Evolutionary conservation across 2,888 invertebrate genomes (phyloP).

Genomic region (Shargacucullia verbasci): DNA sequence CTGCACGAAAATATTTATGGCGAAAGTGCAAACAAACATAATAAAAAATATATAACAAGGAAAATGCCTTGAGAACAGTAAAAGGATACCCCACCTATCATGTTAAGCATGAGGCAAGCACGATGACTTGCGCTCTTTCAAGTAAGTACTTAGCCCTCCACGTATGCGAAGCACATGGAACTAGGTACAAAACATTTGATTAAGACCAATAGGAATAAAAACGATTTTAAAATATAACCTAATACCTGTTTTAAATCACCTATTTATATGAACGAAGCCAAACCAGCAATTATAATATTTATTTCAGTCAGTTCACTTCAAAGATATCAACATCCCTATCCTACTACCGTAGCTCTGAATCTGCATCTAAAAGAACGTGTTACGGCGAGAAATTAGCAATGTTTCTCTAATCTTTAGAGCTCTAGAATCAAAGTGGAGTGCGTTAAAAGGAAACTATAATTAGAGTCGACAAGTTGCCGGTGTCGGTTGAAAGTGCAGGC

Average conservation of each 20-base stretch:
- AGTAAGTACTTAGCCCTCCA: neutral
- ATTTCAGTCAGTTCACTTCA: slow-evolving; percentile 2
- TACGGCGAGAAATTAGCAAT: slow-evolving; percentile 66
- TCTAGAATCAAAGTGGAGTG: slow-evolving; percentile 72
- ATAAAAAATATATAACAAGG: slow-evolving; percentile 9
- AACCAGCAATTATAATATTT: slow-evolving; percentile 10
- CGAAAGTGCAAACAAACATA: neutral
- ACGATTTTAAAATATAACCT: neutral
- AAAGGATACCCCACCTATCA: slow-evolving; percentile 19
- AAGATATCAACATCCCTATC: slow-evolving; percentile 30
- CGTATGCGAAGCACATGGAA: neutral
- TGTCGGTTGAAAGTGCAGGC: slow-evolving; percentile 48
- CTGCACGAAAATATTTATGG: neutral
- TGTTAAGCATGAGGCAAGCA: slow-evolving; percentile 20
- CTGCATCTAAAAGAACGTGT: slow-evolving; percentile 55
- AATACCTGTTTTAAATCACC: neutral
- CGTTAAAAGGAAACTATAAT: slow-evolving; percentile 80
- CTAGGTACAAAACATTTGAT: neutral
- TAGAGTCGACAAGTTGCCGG: slow-evolving; percentile 72
- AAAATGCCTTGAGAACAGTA: slow-evolving; percentile 22
- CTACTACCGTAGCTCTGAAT: slow-evolving; percentile 10
- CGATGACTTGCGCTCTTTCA: slow-evolving; percentile 17
- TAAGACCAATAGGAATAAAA: neutral
- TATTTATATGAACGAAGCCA: neutral
- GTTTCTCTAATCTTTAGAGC: slow-evolving; percentile 71